Evolutionary conservation across 2,113 vertebrate species (phyloP), one percentile per base, ranked within the genome.

Genomic region (Mugil cephalus): DNA sequence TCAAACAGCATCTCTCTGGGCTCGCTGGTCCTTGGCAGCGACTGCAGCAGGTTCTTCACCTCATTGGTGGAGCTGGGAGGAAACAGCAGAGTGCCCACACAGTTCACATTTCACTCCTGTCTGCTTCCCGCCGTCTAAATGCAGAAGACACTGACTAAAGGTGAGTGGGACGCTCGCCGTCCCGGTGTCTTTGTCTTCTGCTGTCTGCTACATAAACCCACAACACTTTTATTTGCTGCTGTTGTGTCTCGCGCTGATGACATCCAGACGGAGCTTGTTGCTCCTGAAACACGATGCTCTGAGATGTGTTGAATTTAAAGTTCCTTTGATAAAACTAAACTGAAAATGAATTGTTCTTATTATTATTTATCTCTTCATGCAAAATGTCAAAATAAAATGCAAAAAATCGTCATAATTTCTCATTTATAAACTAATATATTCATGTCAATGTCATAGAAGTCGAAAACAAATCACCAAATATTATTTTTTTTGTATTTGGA

Each of bases 31-130:
- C 98, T 94, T 93, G 97, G 98, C 95, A 99, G 96, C 86, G 98
- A 99, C 94, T 99, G 98, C 85, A 99, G 96, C 87, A 99, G 92
- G 92, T 99, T 99, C 96, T 97, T 99, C 63, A 99, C 98, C 94
- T 99, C 98, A 93, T 98, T 99, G 94, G 96, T 97, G 86, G 98
- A 98, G 94, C 98, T 99, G 61, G 1, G 61, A 64, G 54, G 71
- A 40, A 59, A 34, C 65, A 43, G 62, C 1, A 2, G 17, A 2
- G 13, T 51, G 47, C 45, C 15, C 47, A 63, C 60, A 61, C 24
- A 58, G 64, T 39, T 59, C 4, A 42, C 35, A 55, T 15, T 48
- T 34, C 17, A 35, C 40, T 17, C n/a, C 1, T 15, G 13, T 59
- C 45, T 34, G 21, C 54, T 50, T 53, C 17, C 15, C 45, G 56